Percentiles rank a stretch among this genome's conserved stretches.
phyloP scores from a whole-genome alignment of 1,140 invertebrate species.

The Gryllus bimaculatus region DNA sequence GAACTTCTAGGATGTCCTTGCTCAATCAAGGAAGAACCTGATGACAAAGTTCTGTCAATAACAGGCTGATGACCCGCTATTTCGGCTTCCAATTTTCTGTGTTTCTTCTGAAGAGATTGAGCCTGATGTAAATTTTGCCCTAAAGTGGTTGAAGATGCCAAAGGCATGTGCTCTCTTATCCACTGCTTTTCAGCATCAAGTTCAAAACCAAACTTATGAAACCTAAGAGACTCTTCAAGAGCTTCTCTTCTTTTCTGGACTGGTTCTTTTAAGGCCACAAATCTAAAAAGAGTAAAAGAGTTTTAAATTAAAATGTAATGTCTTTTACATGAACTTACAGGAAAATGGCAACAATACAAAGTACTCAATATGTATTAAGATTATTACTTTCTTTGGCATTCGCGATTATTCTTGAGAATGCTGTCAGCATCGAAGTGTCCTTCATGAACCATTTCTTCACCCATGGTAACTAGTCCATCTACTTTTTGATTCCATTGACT shows the following conservation, averaged over 20 bases:
- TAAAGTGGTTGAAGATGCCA: constrained; percentile 63
- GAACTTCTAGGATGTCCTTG: constrained; percentile 52
- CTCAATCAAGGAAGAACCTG: constrained; percentile 57
- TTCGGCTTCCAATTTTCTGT: constrained; percentile 82
- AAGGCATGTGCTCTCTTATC: constrained; percentile 82
- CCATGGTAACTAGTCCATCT: constrained; percentile 62
- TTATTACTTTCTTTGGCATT: constrained; percentile 55
- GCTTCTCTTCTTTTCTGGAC: constrained; percentile 57
- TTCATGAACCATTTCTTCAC: constrained; percentile 80
- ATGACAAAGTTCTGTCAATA: constrained; percentile 69
- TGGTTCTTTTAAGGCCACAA: constrained; percentile 52
- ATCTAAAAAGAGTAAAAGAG: constrained; percentile 28
- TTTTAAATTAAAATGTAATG: neutral
- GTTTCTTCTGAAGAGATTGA: constrained; percentile 86
- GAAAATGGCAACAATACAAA: constrained; percentile 8
- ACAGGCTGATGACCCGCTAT: constrained; percentile 70
- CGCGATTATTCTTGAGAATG: constrained; percentile 69
- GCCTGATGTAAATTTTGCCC: constrained; percentile 84
- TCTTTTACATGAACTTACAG: too few species aligned
- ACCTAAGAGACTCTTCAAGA: constrained; percentile 73
- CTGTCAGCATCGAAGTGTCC: constrained; percentile 88
- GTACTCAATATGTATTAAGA: neutral
- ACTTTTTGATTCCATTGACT: constrained; percentile 65
- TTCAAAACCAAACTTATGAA: constrained; percentile 92
- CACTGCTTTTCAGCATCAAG: constrained; percentile 89